Base-by-base conservation (phyloP, 2,797 vertebrate species). In the Sitta carolinensis region DNA sequence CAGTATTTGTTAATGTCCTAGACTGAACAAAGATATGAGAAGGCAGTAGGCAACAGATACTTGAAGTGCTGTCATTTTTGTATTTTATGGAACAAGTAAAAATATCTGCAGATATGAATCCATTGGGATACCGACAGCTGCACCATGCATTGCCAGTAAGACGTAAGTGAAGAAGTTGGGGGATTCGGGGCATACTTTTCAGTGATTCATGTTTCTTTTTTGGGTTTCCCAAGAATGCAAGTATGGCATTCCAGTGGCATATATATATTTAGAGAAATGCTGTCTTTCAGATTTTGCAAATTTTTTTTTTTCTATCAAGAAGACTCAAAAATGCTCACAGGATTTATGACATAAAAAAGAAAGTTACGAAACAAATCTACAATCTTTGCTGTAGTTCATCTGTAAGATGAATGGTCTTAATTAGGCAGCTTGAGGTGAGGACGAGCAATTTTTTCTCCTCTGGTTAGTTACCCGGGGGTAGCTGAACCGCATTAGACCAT, bases 401-500 rank as follows among this genome's bases (percentile, higher is more conserved):
- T 83, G 1, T 78, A 48, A 87, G 64, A 75, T n/a, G 45, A 83
- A 75, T 38, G 26, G 13, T 77, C 68, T 84, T 86, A 75, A 55
- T 75, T 61, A 54, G 34, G 55, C 40, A 86, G 15, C 54, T 72
- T 80, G 79, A 84, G 43, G 20, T 87, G 48, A 81, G 32, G 47
- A 77, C 48, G 90, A 97, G 91, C 73, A 76, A 57, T 36, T 58
- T 95, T 90, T 94, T 95, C 78, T 90, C 59, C 72, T 91, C 95
- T 95, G 91, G 90, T 96, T 97, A 84, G 84, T 96, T 96, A 95
- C 93, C 87, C 86, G 87, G 55, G 55, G 59, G 47, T 95, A 94
- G 93, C 97, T 96, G 87, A 96, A 94, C 86, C 64, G 85, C 64
- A 75, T 95, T 96, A 96, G 96, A 90, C 82, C 75, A 93, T 75